phyloP scores from a whole-genome alignment of 2,797 vertebrate genomes.

The Bucorvus abyssinicus region DNA sequence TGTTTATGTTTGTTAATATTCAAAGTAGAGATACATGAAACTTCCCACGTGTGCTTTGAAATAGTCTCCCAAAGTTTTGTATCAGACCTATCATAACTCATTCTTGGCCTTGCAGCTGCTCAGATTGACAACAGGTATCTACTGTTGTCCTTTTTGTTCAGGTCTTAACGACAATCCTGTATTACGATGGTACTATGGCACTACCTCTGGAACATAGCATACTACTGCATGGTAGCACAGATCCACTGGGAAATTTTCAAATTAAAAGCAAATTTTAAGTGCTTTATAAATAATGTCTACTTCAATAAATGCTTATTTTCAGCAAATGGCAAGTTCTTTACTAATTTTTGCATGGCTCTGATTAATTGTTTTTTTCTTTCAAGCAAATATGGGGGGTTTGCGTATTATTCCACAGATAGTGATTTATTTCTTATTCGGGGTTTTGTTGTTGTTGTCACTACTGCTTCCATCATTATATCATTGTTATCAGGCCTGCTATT shows the following conservation, averaged over 20 bases:
- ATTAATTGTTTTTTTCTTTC: not conserved
- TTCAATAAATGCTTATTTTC: not conserved
- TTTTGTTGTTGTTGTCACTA: not conserved
- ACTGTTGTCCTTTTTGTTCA: not conserved
- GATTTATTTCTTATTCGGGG: not conserved
- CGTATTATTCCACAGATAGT: not conserved
- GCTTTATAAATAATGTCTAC: not conserved
- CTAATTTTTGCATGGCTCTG: not conserved
- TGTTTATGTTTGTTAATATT: not conserved
- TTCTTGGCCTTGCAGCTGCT: not conserved
- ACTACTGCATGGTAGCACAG: not conserved
- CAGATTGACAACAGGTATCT: not conserved
- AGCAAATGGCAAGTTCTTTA: not conserved
- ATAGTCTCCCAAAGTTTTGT: not conserved
- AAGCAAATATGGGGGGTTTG: fast-evolving
- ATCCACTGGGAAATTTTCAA: not conserved
- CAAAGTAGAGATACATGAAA: not conserved
- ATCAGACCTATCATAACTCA: not conserved
- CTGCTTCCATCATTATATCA: not conserved
- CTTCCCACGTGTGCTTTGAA: not conserved
- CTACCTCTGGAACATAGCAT: not conserved
- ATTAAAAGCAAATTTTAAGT: not conserved
- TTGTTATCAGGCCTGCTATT: not conserved
- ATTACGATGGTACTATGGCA: fast-evolving
- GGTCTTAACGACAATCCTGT: no score